Evolutionary conservation across 2,797 vertebrate genomes (phyloP).

Genomic region (Gallirallus australis): DNA sequence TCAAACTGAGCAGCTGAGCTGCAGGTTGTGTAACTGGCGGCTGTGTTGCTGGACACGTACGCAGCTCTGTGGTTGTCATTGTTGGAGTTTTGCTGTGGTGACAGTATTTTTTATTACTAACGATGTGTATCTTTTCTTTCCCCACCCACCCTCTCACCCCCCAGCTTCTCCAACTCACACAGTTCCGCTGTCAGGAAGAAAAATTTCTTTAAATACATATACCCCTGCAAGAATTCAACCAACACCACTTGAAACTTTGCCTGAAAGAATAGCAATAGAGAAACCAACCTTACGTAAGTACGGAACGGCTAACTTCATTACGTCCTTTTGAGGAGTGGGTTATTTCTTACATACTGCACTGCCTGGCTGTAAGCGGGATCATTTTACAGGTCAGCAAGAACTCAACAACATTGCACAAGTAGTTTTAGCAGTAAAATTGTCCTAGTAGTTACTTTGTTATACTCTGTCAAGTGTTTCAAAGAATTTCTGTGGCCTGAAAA

Average conservation of each 20-base stretch:
- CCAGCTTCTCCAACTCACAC: slow-evolving; percentile 60
- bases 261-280: slow-evolving; percentile 60
- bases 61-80: neutral
- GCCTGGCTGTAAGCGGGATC: neutral
- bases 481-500: neutral
- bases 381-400: neutral
- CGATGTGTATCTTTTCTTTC: neutral
- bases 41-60: neutral
- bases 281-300: slow-evolving; percentile 59
- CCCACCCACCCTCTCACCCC: neutral
- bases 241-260: slow-evolving; percentile 78
- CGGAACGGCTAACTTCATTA: neutral
- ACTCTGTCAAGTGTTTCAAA: neutral
- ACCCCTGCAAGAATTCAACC: slow-evolving; percentile 88
- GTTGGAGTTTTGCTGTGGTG: neutral
- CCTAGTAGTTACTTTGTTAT: neutral
- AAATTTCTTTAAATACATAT: slow-evolving; percentile 86
- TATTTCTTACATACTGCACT: neutral
- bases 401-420: neutral
- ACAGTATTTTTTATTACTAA: neutral
- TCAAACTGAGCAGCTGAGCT: neutral
- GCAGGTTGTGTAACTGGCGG: neutral
- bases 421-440: neutral
- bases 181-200: slow-evolving; percentile 80
- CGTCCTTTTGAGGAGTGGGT: neutral